These are phyloP conservation scores for Tragulus kanchil DNA, from an alignment of 2,113 vertebrate genomes.

Conservation along the genomic window DNA sequence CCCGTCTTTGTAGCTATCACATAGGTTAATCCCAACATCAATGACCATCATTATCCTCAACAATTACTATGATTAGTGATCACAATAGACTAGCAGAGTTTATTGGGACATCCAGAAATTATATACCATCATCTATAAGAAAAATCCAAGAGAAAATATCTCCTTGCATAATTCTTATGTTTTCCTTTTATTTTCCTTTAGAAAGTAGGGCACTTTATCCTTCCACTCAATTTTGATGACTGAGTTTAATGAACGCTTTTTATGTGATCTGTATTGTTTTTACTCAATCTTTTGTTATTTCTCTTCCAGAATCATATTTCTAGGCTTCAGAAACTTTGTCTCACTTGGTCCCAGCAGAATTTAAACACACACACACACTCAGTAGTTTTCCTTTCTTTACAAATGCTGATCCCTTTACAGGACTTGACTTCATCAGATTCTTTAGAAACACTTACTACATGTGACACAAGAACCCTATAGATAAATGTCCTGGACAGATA, in stretches of 20 bases:
- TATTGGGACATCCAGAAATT: conserved; percentile 12
- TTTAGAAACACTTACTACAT: not conserved
- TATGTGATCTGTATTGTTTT: not conserved
- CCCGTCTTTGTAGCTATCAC: conserved; percentile 7
- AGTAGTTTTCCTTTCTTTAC: not conserved
- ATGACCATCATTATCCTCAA: not conserved
- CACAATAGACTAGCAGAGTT: not conserved
- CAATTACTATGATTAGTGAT: conserved; percentile 33
- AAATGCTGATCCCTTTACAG: not conserved
- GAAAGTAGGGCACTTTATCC: not conserved
- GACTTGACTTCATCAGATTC: not conserved
- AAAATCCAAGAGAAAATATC: not conserved
- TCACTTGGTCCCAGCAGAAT: not conserved
- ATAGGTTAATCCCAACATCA: conserved; percentile 48
- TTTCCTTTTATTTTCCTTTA: not conserved
- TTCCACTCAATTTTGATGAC: not conserved
- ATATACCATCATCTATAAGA: not conserved
- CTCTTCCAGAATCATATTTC: not conserved
- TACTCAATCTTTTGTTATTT: not conserved
- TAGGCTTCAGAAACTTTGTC: not conserved
- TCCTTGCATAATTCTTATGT: not conserved
- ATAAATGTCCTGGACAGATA: not conserved
- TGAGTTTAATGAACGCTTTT: not conserved
- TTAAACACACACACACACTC: not conserved
- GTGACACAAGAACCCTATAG: not conserved